Evolutionary conservation across 2,888 invertebrate genomes (phyloP).

Genomic region (Caenorhabditis sp.): DNA sequence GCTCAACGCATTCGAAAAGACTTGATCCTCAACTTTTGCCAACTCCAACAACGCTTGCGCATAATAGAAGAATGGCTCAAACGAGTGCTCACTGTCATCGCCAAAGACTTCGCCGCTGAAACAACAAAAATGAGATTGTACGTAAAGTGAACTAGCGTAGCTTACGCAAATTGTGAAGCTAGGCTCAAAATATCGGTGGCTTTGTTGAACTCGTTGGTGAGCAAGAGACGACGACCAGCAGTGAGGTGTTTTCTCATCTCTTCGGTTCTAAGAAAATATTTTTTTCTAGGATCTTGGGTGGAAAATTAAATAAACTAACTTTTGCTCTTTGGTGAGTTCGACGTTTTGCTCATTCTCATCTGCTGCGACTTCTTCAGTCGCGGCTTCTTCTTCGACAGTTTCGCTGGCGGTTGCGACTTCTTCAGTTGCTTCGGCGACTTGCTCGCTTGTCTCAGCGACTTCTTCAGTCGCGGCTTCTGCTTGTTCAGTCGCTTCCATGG

Average conservation of each 20-base stretch:
- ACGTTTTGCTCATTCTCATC: too few relatives aligned
- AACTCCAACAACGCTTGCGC: conserved; percentile 82
- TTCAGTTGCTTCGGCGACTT: too few relatives aligned
- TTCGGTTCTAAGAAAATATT: neutral
- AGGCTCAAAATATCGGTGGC: conserved; percentile 20
- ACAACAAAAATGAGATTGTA: too few relatives aligned
- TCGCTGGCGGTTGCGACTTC: too few relatives aligned
- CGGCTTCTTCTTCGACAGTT: too few relatives aligned
- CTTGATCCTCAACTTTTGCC: conserved; percentile 85
- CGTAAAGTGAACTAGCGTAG: neutral
- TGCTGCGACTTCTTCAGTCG: too few relatives aligned
- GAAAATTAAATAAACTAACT: neutral
- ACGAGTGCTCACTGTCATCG: conserved; percentile 84
- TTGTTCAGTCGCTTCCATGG: too few relatives aligned
- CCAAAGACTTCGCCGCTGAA: conserved; percentile 77
- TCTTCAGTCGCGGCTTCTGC: too few relatives aligned
- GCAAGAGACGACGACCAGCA: conserved; percentile 19
- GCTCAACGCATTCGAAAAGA: conserved; percentile 74
- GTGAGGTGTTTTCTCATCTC: neutral
- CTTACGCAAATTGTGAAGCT: conserved; percentile 6
- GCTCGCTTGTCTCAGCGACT: too few relatives aligned
- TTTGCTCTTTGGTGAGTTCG: neutral
- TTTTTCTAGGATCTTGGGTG: too few relatives aligned
- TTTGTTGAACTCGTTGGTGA: conserved; percentile 10
- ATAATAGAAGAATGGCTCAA: conserved; percentile 86